Evolutionary conservation across 2,888 invertebrate species (phyloP), one percentile per base, ranked within the genome.

Genomic region (Marasmarcha lunaedactyla): DNA sequence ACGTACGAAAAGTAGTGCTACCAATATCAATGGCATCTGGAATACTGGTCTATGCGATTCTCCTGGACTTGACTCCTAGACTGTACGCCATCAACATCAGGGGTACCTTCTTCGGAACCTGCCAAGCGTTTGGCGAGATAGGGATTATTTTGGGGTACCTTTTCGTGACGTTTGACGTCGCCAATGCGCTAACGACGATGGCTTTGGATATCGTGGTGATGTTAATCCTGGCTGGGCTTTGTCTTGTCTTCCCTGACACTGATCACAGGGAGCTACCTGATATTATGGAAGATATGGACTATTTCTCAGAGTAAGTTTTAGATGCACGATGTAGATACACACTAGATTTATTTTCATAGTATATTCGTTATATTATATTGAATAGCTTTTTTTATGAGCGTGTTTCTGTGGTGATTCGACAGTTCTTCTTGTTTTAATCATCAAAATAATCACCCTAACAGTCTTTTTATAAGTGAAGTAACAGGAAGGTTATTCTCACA

Each of bases 211-310:
- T 64, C 1, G 51, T 46, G 2, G 48, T 66, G 1, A 59, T 60
- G 2, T 25, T 69, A 6, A 42, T 54, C 2, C 42, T 73, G 12
- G 47, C 49, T 20, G 53, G 55, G 7, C 39, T 74, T 30, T 68
- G 70, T 35, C 60, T 63, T 36, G 36, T 65, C 1, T 47, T 78
- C 7, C 68, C 71, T 6, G 63, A 77, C 45, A 67, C 77, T 1
- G 79, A 79, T 47, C 54, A 56, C n/a, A 60, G 79, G 46, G 79
- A 81, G 50, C 43, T 79, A 35, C 79, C 79, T 0, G 79, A 81
- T 49, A 50, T 72, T 14, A 51, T 77, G 36, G 63, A 61, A 37
- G 79, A 81, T 46, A 79, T 79, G 81, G 79, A 79, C 52, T 77
- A 74, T 50, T 81, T 69, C 55, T 65, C 66, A 15, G 78, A 78